Evolutionary conservation across 2,888 invertebrate genomes (phyloP), one percentile per base, ranked within the genome.

Genomic region (Acanthosoma haemorrhoidale): DNA sequence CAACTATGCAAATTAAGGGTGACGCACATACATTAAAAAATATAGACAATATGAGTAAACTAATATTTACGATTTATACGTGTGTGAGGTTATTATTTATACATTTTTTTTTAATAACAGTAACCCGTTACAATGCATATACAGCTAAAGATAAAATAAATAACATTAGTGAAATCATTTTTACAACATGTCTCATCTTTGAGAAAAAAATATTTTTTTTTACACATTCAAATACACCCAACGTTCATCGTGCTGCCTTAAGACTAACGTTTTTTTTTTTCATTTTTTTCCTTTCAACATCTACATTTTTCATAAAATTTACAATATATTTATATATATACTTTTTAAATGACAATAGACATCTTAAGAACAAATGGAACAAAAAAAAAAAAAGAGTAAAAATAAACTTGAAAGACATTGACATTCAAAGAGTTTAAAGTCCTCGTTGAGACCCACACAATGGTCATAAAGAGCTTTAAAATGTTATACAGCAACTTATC

Each of bases 171-270:
- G 25, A 51, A 25, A 25, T n/a, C 25, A 51, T 51, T 51, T 3
- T 51, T 25, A 25, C n/a, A 51, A 51, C 51, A 13, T 51, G 51
- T 25, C 51, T 51, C 25, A 2, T 25, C 25, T 11, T 16, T 4
- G 25, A 51, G 51, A 51, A 51, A 51, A 51, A 51, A 51, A 51
- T 51, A 51, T 51, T 25, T n/a, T n/a, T n/a, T n/a, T 51, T 51
- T 51, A 51, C 51, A 51, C 4, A 25, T 51, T n/a, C 25, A 51
- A 51, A 25, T 51, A 51, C 51, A 51, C 25, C 43, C 43, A 43
- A 43, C 43, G 13, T 21, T 6, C 51, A 51, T 25, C 51, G 51
- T 25, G 51, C 51, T 25, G n/a, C 13, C 11, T 51, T 51, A 51
- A 25, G 25, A 51, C 25, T 25, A 51, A 6, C 25, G n/a, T 32